Evolutionary conservation across 2,888 invertebrate genomes (phyloP), one percentile per base, ranked within the genome.

Genomic region (Leptothorax acervorum): DNA sequence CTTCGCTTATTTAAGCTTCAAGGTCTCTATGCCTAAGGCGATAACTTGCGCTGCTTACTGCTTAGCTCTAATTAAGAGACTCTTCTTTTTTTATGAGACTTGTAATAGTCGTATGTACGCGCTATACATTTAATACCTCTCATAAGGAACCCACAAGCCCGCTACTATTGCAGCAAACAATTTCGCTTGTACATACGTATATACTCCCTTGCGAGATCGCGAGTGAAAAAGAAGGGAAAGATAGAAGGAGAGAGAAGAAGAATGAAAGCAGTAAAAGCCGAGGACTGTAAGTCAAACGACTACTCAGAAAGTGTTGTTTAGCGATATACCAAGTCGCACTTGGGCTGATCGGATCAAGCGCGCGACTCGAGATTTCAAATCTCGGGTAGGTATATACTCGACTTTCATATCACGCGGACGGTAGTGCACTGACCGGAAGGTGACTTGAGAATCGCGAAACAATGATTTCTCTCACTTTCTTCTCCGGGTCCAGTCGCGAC

Each of bases 211-310:
- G 1, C 5, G 15, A 55, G n/a, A 45, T 74, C 15, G 5, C 1
- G 18, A 6, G 11, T 48, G 23, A 74, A 42, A 65, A 53, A 68
- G 39, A 18, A 0, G 9, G 1, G 2, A 28, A 28, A 31, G 42
- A 3, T 35, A 28, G 11, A 28, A 62, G 18, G 35, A 35, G 15
- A 35, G 18, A 39, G 23, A 23, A 66, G 23, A n/a, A n/a, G 57
- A 83, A 15, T 15, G 15, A 55, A 23, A n/a, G 60, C 60, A 35
- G 53, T 82, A 55, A 85, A 87, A 78, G 51, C 48, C 65, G 66
- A 71, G 48, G n/a, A 60, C 42, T 79, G 75, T 86, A 86, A 89
- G 55, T 63, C 82, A 87, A 87, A 84, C 65, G 78, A 71, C 65
- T 62, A 68, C 62, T 63, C 48, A 23, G 45, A 73, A 81, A 87